Evolutionary conservation across 1,140 invertebrate species (phyloP).

Genomic region (Lepidurus apus): DNA sequence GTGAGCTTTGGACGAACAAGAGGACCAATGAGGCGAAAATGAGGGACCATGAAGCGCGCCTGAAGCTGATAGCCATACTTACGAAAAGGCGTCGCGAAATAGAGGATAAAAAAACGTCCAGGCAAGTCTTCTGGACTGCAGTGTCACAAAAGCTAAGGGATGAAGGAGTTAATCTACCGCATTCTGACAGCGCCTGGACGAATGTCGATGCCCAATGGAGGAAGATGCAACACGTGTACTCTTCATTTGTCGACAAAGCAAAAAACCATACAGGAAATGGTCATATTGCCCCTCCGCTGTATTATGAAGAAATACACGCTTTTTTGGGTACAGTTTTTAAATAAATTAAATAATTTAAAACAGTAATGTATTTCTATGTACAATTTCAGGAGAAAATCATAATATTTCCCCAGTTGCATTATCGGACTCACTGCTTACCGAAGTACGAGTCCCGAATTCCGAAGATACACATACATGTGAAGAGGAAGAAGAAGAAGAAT

Average conservation of each 20-base stretch:
- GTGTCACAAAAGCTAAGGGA: not conserved
- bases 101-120: not conserved
- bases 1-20: not conserved
- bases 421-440: not conserved
- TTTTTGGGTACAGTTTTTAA: not conserved
- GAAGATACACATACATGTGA: not conserved
- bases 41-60: not conserved
- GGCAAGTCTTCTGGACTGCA: not conserved
- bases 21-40: not conserved
- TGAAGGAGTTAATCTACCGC: not conserved
- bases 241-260: not conserved
- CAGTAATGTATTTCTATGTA: not conserved
- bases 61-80: not conserved
- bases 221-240: not conserved
- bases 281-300: not conserved
- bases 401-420: not conserved
- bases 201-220: not conserved
- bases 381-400: slow-evolving; percentile 1
- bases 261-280: not conserved
- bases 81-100: not conserved
- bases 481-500: slow-evolving; percentile 1
- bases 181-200: not conserved
- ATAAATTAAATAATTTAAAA: not conserved
- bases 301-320: not conserved
- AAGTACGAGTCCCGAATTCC: not conserved